These are phyloP conservation scores for Tetramorium parvispinum DNA, from an alignment of 1,140 invertebrate species.

Conservation along the genomic window DNA sequence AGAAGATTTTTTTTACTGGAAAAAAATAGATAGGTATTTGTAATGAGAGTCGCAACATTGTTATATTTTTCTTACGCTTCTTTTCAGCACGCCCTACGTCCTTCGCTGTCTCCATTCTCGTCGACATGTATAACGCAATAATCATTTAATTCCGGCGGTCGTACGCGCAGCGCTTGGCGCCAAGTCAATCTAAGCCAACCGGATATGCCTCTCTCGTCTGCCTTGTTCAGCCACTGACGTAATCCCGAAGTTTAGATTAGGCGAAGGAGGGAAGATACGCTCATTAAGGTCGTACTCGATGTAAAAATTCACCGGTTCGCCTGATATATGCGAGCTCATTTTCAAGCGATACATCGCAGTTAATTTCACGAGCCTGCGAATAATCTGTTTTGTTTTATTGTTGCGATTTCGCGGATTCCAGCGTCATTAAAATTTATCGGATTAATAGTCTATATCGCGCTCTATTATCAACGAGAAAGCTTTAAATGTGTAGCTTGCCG, in stretches of 20 bases:
- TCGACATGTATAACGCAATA: conserved; percentile 81
- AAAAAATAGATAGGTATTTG: too few relatives aligned
- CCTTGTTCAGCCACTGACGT: conserved; percentile 78
- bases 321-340: not conserved
- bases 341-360: not conserved
- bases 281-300: conserved; percentile 52
- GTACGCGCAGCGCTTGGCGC: conserved; percentile 84
- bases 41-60: not conserved
- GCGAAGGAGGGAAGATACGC: conserved; percentile 39
- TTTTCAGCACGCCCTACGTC: conserved; percentile 28
- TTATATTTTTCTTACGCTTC: conserved; percentile 31
- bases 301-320: conserved; percentile 18
- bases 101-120: conserved; percentile 58
- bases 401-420: not conserved
- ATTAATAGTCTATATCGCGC: conserved; percentile 5
- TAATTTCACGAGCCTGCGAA: not conserved
- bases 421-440: conserved; percentile 38
- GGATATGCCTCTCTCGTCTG: conserved; percentile 85
- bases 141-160: conserved; percentile 85
- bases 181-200: conserved; percentile 85
- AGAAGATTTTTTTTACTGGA: too few relatives aligned
- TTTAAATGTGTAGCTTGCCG: not conserved
- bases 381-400: conserved; percentile 27
- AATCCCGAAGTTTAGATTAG: conserved; percentile 74
- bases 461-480: conserved; percentile 13